Conservation (phyloP, 2,888 invertebrate genomes). For the Eilema griseolum region DNA sequence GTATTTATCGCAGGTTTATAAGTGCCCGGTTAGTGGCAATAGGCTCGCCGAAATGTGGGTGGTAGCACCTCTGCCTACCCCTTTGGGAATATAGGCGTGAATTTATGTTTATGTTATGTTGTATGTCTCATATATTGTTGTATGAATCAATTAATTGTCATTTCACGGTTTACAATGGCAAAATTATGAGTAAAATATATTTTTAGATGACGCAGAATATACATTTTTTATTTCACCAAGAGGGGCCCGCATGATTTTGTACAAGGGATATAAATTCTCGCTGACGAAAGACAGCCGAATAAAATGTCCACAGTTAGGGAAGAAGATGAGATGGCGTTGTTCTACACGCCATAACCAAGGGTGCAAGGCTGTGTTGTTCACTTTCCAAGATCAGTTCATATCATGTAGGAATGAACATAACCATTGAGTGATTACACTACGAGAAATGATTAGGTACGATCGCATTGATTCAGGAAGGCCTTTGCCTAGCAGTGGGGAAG, state of each 20-base stretch:
- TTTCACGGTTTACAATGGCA: background rate
- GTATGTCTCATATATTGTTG: too few relatives aligned
- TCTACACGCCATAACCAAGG: conserved; percentile 38
- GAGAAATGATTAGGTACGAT: background rate
- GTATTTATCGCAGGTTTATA: too few relatives aligned
- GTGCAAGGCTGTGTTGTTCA: conserved; percentile 36
- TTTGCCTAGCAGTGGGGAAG: too few relatives aligned
- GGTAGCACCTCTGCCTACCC: too few relatives aligned
- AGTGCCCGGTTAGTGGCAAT: too few relatives aligned
- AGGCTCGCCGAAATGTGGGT: too few relatives aligned
- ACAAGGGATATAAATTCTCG: conserved; percentile 33
- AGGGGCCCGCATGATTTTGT: conserved; percentile 32
- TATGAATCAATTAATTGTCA: too few relatives aligned
- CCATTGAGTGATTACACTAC: conserved; percentile 23
- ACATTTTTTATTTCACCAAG: conserved; percentile 18
- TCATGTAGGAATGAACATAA: conserved; percentile 44
- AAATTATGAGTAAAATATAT: background rate
- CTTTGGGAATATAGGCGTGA: too few relatives aligned
- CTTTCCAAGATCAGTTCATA: conserved; percentile 25
- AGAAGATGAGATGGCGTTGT: conserved; percentile 35
- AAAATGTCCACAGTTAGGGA: background rate
- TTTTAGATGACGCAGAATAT: conserved; percentile 18
- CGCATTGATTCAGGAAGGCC: too few relatives aligned
- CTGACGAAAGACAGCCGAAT: conserved; percentile 14
- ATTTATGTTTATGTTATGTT: too few relatives aligned